These are phyloP conservation scores for Caiman crocodilus DNA, from an alignment of 2,797 vertebrate genomes.

Conservation along the genomic window DNA sequence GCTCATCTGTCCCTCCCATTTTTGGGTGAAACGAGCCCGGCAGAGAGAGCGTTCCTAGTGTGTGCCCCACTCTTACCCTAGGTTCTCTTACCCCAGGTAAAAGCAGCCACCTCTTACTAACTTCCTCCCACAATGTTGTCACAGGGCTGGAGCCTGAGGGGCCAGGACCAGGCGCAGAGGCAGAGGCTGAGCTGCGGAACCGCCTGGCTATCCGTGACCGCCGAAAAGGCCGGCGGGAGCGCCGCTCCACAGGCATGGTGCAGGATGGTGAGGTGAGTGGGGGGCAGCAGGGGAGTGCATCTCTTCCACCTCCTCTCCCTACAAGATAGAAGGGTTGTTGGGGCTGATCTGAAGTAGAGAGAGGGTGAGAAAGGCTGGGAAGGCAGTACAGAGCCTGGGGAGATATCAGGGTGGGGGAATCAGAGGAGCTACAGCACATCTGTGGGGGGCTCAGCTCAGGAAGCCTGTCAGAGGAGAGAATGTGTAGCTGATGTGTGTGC, in stretches of 20 bases:
- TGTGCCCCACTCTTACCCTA: too few relatives aligned
- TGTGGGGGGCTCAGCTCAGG: too few relatives aligned
- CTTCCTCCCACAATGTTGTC: neutral
- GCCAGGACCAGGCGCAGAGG: slow-evolving; percentile 1
- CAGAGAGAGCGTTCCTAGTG: neutral
- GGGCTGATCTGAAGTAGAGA: neutral
- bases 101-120: neutral
- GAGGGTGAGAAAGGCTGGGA: neutral
- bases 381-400: too few relatives aligned
- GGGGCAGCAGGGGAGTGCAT: neutral
- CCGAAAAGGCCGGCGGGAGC: slow-evolving; percentile 80
- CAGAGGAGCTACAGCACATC: too few relatives aligned
- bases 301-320: too few relatives aligned
- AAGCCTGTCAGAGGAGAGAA: neutral
- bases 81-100: neutral
- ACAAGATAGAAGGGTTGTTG: too few relatives aligned
- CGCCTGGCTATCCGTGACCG: slow-evolving; percentile 44
- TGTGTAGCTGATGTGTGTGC: too few relatives aligned
- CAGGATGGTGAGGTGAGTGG: slow-evolving; percentile 42
- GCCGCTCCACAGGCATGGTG: slow-evolving; percentile 83
- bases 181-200: slow-evolving; percentile 32
- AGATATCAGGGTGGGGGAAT: too few relatives aligned
- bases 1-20: neutral
- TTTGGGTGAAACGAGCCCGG: neutral
- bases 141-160: slow-evolving; percentile 43